A percentile compares a stretch with the other conserved stretches of the same genome.
Conservation (phyloP, 2,113 vertebrate species). For the Ardeotis arabs region DNA sequence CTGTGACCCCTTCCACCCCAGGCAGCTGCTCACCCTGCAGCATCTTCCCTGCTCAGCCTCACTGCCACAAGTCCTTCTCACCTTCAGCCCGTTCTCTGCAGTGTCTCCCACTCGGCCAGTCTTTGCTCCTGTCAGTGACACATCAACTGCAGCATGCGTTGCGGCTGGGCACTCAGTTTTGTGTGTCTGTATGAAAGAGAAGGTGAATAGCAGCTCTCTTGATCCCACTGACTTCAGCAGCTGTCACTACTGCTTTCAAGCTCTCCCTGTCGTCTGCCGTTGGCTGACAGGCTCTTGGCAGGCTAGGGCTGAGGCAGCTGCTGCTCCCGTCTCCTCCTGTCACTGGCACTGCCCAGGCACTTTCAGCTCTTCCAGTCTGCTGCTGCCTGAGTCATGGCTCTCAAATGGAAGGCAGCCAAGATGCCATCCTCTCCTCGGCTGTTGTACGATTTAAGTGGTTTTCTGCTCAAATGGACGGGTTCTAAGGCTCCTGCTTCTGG, state of each 20-base stretch:
- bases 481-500: neutral
- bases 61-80: neutral
- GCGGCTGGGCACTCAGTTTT: neutral
- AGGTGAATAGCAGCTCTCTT: neutral
- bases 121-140: neutral
- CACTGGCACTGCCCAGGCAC: neutral
- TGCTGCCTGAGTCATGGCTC: accelerated
- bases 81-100: neutral
- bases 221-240: neutral
- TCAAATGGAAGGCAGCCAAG: neutral
- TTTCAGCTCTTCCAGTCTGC: neutral
- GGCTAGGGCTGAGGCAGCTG: neutral
- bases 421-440: accelerated
- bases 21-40: neutral
- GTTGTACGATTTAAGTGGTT: neutral
- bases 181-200: neutral
- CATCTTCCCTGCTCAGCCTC: neutral
- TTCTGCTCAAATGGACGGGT: neutral
- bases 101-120: accelerated
- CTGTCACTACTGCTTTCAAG: neutral
- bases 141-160: neutral
- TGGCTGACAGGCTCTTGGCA: neutral
- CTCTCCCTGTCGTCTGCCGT: neutral
- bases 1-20: no score
- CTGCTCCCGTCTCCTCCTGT: neutral